These are phyloP conservation scores for Yponomeuta cagnagella DNA, from an alignment of 2,888 invertebrate species.

Conservation along the genomic window DNA sequence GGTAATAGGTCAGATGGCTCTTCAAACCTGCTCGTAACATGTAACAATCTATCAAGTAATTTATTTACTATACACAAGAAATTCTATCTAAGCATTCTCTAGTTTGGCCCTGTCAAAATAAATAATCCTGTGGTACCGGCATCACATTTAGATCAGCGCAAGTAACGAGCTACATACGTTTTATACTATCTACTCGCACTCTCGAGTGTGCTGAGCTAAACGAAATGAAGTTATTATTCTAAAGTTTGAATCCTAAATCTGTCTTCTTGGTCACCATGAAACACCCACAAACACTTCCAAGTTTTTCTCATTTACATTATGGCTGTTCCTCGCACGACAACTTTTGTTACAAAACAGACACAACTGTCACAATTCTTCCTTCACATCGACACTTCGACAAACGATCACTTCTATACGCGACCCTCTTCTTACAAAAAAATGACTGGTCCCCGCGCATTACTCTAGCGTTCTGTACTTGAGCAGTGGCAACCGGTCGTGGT, in stretches of 20 bases:
- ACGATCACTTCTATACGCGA: no score
- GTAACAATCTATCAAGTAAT: background rate
- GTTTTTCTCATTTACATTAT: no score
- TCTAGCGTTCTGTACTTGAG: conserved; percentile 63
- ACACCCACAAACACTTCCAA: background rate
- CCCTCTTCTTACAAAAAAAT: background rate
- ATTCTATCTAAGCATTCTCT: background rate
- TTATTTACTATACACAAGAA: background rate
- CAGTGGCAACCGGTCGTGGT: conserved; percentile 70
- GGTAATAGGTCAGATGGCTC: no score
- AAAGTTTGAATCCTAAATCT: background rate
- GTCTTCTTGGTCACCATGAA: background rate
- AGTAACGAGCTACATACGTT: no score
- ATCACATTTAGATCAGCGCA: background rate
- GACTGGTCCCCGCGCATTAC: conserved; percentile 27
- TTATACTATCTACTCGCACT: no score
- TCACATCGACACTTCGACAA: no score
- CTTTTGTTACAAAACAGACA: no score
- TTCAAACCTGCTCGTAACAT: no score
- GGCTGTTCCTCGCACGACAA: no score
- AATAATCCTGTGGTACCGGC: background rate
- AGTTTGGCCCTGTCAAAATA: conserved; percentile 7
- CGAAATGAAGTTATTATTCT: no score
- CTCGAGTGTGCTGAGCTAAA: no score
- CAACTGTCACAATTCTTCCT: no score